phyloP scores from a whole-genome alignment of 2,888 invertebrate species.

The Euphydryas editha region DNA sequence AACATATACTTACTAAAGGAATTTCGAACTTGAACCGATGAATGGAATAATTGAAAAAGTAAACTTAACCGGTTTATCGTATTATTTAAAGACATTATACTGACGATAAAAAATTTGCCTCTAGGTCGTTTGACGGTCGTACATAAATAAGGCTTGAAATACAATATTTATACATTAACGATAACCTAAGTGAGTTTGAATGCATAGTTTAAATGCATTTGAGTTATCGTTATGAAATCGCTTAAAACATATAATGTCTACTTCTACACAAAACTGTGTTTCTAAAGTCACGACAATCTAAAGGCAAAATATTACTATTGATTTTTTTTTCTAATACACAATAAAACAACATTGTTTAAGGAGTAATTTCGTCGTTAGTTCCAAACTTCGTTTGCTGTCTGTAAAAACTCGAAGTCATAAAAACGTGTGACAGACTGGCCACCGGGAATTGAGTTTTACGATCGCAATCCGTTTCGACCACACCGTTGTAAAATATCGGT shows the following conservation, averaged over 20 bases:
- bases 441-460: slow-evolving; percentile 57
- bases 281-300: too few species aligned
- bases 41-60: slow-evolving; percentile 49
- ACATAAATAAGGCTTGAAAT: neutral
- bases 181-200: too few species aligned
- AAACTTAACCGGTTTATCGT: slow-evolving; percentile 41
- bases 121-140: slow-evolving; percentile 8
- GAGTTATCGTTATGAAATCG: too few species aligned
- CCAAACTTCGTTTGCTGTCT: slow-evolving; percentile 22
- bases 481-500: slow-evolving; percentile 42
- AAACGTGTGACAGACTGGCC: slow-evolving; percentile 59
- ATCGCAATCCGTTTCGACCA: slow-evolving; percentile 41
- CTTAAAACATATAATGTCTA: too few species aligned
- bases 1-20: slow-evolving; percentile 38
- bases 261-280: too few species aligned
- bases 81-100: slow-evolving; percentile 32
- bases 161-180: too few species aligned
- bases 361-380: neutral
- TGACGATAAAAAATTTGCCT: neutral
- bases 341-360: too few species aligned
- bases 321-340: too few species aligned
- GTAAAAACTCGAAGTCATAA: slow-evolving; percentile 50
- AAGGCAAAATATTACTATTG: too few species aligned
- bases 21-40: slow-evolving; percentile 46
- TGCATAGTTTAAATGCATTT: too few species aligned